A percentile compares a stretch with the other conserved stretches of the same genome.
Conservation (phyloP, 2,797 vertebrate genomes). For the Muraenolepis orangiensis region DNA sequence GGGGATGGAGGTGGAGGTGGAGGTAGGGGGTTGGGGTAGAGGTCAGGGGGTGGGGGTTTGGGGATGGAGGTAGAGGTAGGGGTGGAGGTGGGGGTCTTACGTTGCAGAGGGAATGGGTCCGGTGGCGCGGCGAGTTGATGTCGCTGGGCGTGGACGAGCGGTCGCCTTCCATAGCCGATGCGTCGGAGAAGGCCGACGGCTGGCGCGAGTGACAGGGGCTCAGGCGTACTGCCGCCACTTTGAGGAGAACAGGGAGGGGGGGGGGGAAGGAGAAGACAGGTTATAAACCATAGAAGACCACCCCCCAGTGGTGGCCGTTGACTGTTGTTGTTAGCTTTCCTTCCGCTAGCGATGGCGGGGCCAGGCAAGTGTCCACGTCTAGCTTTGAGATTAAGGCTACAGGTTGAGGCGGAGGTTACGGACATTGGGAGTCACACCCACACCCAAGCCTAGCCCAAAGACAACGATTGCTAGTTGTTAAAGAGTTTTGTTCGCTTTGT, state of each 20-base stretch:
- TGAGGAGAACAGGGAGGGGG: constrained; percentile 31
- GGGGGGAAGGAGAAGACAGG: not conserved
- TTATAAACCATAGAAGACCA: not conserved
- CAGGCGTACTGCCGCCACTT: constrained; percentile 85
- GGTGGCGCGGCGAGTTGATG: constrained; percentile 97
- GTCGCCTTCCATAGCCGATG: constrained; percentile 89
- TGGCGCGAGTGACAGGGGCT: constrained; percentile 96
- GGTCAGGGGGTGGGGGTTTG: not conserved
- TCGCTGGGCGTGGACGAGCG: constrained; percentile 94
- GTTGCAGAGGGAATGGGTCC: constrained; percentile 99
- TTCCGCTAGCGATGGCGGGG: no score
- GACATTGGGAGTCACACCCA: not conserved
- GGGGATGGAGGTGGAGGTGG: no score
- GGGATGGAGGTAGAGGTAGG: not conserved
- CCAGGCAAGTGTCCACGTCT: no score
- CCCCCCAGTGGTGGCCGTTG: not conserved
- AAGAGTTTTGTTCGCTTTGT: not conserved
- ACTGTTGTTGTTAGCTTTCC: no score
- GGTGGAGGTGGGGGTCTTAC: constrained; percentile 81
- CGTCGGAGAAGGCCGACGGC: constrained; percentile 92
- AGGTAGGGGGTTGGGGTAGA: not conserved
- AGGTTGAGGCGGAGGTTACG: not conserved
- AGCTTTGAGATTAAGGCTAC: no score
- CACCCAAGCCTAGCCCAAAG: not conserved
- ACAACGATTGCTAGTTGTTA: no score